Percentiles rank a stretch among this genome's conserved stretches.
Conservation (phyloP, 2,888 invertebrate species). For the Caenorhabditis wallacei region DNA sequence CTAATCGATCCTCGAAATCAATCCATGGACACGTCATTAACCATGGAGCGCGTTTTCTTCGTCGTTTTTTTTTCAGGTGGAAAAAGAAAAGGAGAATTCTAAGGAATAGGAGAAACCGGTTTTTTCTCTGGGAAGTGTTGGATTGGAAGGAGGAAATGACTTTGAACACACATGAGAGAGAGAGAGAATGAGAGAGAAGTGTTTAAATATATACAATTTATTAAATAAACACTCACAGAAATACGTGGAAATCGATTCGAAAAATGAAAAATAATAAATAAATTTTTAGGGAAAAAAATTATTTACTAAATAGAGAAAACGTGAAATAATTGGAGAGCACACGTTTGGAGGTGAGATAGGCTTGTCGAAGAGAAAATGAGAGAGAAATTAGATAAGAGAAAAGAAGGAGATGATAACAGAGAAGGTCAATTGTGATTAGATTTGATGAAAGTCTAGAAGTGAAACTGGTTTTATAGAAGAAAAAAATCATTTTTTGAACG, state of each 20-base stretch:
- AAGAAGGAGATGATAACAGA: too few relatives aligned
- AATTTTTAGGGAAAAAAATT: background rate
- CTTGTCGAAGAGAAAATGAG: constrained; percentile 34
- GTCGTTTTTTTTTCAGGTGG: background rate
- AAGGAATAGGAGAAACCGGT: background rate
- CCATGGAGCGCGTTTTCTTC: constrained; percentile 27
- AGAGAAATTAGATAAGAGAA: background rate
- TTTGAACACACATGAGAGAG: constrained; percentile 39
- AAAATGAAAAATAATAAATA: background rate
- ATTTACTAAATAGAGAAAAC: background rate
- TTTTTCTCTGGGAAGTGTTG: background rate
- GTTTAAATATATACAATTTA: too few relatives aligned
- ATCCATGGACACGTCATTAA: constrained; percentile 40
- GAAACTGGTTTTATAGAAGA: too few relatives aligned
- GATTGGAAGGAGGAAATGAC: too few relatives aligned
- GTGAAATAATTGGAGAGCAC: constrained; percentile 6
- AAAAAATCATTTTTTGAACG: too few relatives aligned
- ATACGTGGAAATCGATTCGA: too few relatives aligned
- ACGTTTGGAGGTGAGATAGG: constrained; percentile 22
- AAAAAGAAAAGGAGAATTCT: too few relatives aligned
- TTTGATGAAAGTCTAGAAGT: background rate
- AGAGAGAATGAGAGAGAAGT: constrained; percentile 1
- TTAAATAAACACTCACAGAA: too few relatives aligned
- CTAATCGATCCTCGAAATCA: constrained; percentile 40
- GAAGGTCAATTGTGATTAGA: too few relatives aligned